phyloP scores from a whole-genome alignment of 2,888 invertebrate genomes.

The Hecatera dysodea region DNA sequence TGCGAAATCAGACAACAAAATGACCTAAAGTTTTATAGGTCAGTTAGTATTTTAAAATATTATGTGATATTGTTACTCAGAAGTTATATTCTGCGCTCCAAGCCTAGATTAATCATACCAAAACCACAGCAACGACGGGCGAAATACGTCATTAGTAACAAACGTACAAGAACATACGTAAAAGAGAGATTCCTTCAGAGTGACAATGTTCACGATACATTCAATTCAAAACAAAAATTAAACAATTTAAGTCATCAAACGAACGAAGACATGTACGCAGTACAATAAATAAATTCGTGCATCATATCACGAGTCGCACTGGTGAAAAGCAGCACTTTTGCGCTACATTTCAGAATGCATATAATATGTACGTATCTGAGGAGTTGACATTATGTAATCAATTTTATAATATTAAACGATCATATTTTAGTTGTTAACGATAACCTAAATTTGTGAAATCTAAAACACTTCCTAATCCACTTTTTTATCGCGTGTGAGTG shows the following conservation, averaged over 20 bases:
- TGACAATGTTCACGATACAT: slow-evolving; percentile 24
- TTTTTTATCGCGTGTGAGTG: slow-evolving; percentile 59
- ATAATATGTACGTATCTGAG: slow-evolving; percentile 3
- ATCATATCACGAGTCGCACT: slow-evolving; percentile 34
- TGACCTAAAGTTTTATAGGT: not conserved
- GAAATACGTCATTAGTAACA: slow-evolving; percentile 33
- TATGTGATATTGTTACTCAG: not conserved
- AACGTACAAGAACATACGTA: slow-evolving; percentile 12
- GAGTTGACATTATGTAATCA: slow-evolving; percentile 41
- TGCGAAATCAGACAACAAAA: not conserved
- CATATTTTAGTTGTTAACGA: slow-evolving; percentile 23
- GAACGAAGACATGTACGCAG: slow-evolving; percentile 5
- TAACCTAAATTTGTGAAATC: slow-evolving; percentile 40
- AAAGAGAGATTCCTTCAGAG: slow-evolving; percentile 28
- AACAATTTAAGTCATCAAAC: slow-evolving; percentile 7
- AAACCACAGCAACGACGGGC: slow-evolving; percentile 46
- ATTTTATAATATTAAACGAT: slow-evolving; percentile 24
- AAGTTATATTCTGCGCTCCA: not conserved
- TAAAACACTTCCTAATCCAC: slow-evolving; percentile 42
- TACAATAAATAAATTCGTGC: slow-evolving; percentile 30
- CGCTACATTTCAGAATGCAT: slow-evolving; percentile 27
- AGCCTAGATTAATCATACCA: slow-evolving; percentile 31
- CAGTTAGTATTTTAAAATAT: not conserved
- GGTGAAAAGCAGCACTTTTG: slow-evolving; percentile 46
- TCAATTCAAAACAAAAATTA: slow-evolving; percentile 7